Evolutionary conservation across 1,140 invertebrate species (phyloP).

Genomic region (Atta colombica): DNA sequence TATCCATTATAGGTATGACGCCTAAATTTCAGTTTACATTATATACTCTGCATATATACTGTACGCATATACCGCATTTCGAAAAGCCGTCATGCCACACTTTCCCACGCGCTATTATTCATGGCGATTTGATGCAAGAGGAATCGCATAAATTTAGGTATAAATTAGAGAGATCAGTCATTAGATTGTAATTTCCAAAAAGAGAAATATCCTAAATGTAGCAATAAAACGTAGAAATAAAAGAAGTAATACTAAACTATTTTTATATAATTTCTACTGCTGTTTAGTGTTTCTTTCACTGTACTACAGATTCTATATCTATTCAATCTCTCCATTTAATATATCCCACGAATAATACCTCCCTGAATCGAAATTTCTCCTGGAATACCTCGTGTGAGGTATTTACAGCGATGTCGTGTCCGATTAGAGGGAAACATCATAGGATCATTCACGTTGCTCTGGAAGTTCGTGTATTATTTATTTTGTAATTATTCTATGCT

Average conservation of each 20-base stretch:
- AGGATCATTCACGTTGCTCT: conserved; percentile 23
- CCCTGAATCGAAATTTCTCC: conserved; percentile 30
- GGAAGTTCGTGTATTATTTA: conserved; percentile 69
- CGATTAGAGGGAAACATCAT: conserved; percentile 69
- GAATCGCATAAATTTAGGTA: background rate
- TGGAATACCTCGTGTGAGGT: background rate
- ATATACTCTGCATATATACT: background rate
- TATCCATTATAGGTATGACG: conserved; percentile 68
- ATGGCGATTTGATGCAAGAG: background rate
- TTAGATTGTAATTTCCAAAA: background rate
- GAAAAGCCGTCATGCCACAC: background rate
- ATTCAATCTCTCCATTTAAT: background rate
- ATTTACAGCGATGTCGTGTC: conserved; percentile 48
- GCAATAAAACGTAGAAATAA: background rate
- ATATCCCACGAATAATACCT: background rate
- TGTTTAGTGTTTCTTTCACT: background rate
- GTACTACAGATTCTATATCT: background rate
- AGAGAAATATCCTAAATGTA: background rate
- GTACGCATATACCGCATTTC: background rate
- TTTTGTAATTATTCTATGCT: conserved; percentile 64
- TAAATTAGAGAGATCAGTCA: background rate
- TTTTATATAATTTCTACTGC: background rate
- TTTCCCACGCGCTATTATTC: background rate
- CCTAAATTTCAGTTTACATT: conserved; percentile 57
- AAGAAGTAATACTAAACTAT: background rate